phyloP scores from a whole-genome alignment of 2,113 vertebrate species.

The Cyprinodon brontotheroides region DNA sequence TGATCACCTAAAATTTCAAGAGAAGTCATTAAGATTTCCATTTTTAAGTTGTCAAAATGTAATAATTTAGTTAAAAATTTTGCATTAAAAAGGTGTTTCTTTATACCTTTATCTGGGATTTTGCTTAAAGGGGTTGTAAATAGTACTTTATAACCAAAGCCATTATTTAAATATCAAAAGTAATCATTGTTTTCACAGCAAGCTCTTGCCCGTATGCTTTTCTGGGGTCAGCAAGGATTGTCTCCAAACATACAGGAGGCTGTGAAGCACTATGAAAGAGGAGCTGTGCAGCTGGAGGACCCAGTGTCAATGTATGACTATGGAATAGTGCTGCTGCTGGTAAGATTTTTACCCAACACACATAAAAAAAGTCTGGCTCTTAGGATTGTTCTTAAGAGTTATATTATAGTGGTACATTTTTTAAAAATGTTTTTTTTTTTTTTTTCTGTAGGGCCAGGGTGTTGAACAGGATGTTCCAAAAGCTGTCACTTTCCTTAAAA shows the following conservation, averaged over 20 bases:
- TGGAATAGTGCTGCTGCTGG: conserved; percentile 80
- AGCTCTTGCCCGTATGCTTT: conserved; percentile 81
- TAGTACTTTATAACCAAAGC: no score
- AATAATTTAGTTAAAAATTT: no score
- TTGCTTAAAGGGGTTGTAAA: no score
- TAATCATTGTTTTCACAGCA: conserved; percentile 62
- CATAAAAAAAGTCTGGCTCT: background rate
- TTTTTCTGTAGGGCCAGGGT: conserved; percentile 76
- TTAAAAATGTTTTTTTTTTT: background rate
- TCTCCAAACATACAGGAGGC: conserved; percentile 75
- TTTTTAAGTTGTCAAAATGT: no score
- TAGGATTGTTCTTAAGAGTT: background rate
- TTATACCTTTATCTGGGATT: no score
- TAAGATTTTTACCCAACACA: conserved; percentile 35
- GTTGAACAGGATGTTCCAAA: conserved; percentile 77
- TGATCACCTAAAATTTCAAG: no score
- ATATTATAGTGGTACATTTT: background rate
- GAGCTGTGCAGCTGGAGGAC: conserved; percentile 73
- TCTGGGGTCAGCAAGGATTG: conserved; percentile 85
- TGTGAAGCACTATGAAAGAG: conserved; percentile 79
- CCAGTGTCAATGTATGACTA: conserved; percentile 84
- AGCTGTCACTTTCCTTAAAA: conserved; percentile 77
- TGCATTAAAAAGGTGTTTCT: no score
- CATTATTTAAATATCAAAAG: background rate
- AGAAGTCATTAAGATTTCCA: no score